These are phyloP conservation scores for Astyanax mexicanus DNA, from an alignment of 2,797 vertebrate genomes.

Conservation along the genomic window DNA sequence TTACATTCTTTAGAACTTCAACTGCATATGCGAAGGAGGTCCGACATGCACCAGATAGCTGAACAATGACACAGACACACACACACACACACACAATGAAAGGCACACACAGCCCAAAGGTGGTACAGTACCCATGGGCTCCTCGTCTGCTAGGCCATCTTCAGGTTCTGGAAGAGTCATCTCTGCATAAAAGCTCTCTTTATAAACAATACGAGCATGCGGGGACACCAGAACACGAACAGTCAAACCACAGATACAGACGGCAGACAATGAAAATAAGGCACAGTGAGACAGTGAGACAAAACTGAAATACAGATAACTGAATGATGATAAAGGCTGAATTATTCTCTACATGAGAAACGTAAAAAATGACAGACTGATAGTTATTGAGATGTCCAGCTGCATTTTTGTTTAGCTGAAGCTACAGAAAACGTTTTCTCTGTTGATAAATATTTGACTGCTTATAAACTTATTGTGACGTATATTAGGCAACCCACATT, in stretches of 20 bases:
- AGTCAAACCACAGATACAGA: conserved; percentile 35
- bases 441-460: no score
- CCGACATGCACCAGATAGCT: conserved; percentile 46
- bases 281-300: background rate
- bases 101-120: conserved; percentile 62
- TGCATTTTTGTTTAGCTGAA: no score
- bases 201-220: conserved; percentile 64
- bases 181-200: conserved; percentile 78
- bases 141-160: conserved; percentile 82
- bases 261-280: conserved; percentile 43
- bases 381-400: no score
- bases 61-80: conserved; percentile 48
- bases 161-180: conserved; percentile 84
- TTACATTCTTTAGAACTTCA: conserved; percentile 10
- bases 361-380: no score
- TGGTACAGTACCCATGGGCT: conserved; percentile 89
- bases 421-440: no score
- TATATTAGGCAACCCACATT: no score
- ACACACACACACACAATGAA: conserved; percentile 47
- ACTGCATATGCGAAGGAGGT: conserved; percentile 22
- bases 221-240: conserved; percentile 36
- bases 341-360: background rate
- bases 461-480: no score
- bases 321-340: background rate
- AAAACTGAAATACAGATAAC: background rate